Base-by-base conservation (phyloP, 2,113 vertebrate species). In the Panurus biarmicus region DNA sequence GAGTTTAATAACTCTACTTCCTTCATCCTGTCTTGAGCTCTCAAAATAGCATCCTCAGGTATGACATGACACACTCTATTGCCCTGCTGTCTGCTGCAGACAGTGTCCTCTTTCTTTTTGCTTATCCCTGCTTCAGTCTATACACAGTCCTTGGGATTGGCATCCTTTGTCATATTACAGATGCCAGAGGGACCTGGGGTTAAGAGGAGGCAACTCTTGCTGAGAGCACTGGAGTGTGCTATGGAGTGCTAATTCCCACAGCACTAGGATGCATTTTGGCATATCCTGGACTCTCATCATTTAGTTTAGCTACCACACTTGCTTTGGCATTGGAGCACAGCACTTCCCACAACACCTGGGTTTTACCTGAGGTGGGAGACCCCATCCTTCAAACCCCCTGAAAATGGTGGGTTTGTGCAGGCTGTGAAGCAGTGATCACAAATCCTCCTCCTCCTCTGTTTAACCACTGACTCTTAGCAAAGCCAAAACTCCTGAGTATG, bases 11-110 rank as follows among this genome's bases (percentile, higher is more conserved):
- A 82, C 71, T 89, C 61, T 60, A 22, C 80, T 95, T 93, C 86
- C 86, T 94, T 91, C 89, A 93, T 80, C 82, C 87, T 94, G 91
- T 60, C 82, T 84, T 80, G 79, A 80, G 69, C 44, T 94, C 94
- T 93, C 81, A 94, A 85, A 95, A 91, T 93, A 91, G 78, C 87
- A 93, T 92, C 88, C 69, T 88, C 75, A 94, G 96, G 96, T 94
- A 88, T 61, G 76, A 60, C 69, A 60, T 54, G 65, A 74, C n/a
- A 66, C 40, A 45, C 61, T 80, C 64, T 67, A n/a, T 89, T 91
- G 65, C 66, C 70, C 40, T 75, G 70, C 85, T 93, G 90, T 85
- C 87, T 96, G 92, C 90, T 66, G 60, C 83, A 80, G 45, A 83
- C 89, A 94, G 50, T 83, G n/a, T 77, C 26, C 65, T 90, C 77